phyloP scores from a whole-genome alignment of 2,888 invertebrate species.

The Crepidodera aurea region DNA sequence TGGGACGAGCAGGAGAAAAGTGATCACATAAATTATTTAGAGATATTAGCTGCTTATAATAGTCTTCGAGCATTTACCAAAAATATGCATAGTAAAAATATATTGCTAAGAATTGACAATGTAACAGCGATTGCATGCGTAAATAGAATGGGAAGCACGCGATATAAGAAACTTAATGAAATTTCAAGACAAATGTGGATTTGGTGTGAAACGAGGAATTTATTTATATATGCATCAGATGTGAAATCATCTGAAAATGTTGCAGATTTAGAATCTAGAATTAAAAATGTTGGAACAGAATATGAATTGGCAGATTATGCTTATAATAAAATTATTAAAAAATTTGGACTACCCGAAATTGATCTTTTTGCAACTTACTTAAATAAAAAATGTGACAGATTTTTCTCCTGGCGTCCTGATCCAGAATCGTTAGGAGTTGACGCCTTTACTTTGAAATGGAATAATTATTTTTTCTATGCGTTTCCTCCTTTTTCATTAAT shows the following conservation, averaged over 20 bases:
- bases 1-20: conserved; percentile 3
- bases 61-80: conserved; percentile 19
- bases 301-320: neutral
- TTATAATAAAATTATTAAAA: conserved; percentile 12
- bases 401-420: conserved; percentile 21
- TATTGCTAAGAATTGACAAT: conserved; percentile 26
- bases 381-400: conserved; percentile 37
- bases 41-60: conserved; percentile 13
- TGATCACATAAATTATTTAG: conserved; percentile 15
- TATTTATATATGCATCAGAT: conserved; percentile 31
- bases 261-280: conserved; percentile 17
- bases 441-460: conserved; percentile 41
- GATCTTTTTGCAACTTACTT: conserved; percentile 36
- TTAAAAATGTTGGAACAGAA: conserved; percentile 9
- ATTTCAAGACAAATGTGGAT: conserved; percentile 23
- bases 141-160: conserved; percentile 25
- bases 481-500: conserved; percentile 31
- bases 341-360: conserved; percentile 7
- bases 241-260: conserved; percentile 20
- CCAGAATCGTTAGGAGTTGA: conserved; percentile 34
- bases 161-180: conserved; percentile 19
- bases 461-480: conserved; percentile 28
- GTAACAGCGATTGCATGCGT: conserved; percentile 27
- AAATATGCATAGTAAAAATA: neutral
- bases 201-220: conserved; percentile 28